These are phyloP conservation scores for Sebastes melanostomus DNA, from an alignment of 2,797 vertebrate species.

Conservation along the genomic window DNA sequence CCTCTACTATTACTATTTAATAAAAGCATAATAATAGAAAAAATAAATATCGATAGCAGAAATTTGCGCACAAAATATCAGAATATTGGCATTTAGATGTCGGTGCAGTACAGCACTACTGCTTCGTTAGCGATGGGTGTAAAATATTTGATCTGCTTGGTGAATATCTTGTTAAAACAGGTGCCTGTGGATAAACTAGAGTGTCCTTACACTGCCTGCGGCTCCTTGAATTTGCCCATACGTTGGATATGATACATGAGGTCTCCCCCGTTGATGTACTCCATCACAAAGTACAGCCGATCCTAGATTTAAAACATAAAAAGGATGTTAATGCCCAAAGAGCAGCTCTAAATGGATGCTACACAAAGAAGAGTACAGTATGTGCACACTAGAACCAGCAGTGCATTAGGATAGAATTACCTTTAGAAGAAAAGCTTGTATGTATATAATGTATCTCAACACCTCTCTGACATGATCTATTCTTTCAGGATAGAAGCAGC, in stretches of 20 bases:
- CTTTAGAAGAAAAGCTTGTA: neutral
- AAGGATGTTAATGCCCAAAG: neutral
- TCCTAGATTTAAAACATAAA: constrained; percentile 79
- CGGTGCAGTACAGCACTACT: too few species aligned
- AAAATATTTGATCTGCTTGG: neutral
- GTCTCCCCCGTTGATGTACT: constrained; percentile 97
- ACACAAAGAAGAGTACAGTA: neutral
- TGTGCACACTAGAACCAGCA: neutral
- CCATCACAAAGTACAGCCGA: constrained; percentile 98
- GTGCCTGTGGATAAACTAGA: neutral
- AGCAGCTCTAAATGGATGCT: neutral
- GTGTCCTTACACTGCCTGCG: constrained; percentile 89
- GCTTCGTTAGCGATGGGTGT: neutral
- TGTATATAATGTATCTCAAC: neutral
- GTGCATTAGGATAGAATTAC: neutral
- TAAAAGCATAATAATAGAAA: neutral
- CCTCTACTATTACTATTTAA: neutral
- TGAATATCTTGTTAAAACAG: neutral
- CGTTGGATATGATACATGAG: constrained; percentile 94
- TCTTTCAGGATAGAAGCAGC: neutral
- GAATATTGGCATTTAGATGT: neutral
- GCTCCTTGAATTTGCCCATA: constrained; percentile 88
- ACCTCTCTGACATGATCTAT: neutral
- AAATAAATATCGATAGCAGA: neutral
- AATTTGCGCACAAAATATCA: neutral